These are phyloP conservation scores for Drosophila demipolita DNA, from an alignment of 2,888 invertebrate genomes.

Conservation along the genomic window DNA sequence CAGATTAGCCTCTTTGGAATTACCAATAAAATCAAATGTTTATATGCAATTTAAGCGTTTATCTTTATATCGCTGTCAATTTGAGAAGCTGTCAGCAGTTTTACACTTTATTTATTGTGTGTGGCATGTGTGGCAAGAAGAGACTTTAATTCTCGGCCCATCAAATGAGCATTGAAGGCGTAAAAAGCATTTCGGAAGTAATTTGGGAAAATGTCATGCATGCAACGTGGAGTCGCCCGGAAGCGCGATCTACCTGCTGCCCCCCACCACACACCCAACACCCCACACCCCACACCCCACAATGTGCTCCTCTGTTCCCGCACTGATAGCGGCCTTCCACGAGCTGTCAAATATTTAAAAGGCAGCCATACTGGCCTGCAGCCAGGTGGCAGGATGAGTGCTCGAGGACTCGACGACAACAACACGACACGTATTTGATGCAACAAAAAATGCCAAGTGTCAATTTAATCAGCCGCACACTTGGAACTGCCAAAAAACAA, in stretches of 20 bases:
- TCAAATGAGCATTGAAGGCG: slow-evolving; percentile 27
- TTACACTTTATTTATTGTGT: slow-evolving; percentile 18
- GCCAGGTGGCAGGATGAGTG: slow-evolving; percentile 13
- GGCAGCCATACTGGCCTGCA: slow-evolving; percentile 40
- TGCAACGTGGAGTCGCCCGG: slow-evolving; percentile 42
- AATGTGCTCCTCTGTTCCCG: neutral
- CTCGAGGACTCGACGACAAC: slow-evolving; percentile 15
- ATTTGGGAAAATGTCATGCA: slow-evolving; percentile 62
- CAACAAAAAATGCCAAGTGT: slow-evolving; percentile 80
- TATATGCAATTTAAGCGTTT: neutral
- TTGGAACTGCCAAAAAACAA: slow-evolving; percentile 43
- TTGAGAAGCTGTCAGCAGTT: neutral
- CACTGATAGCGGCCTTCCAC: slow-evolving; percentile 20
- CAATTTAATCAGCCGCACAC: slow-evolving; percentile 79
- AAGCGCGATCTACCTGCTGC: slow-evolving; percentile 4
- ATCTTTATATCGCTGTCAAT: slow-evolving; percentile 1
- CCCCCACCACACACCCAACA: neutral
- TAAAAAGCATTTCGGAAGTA: slow-evolving; percentile 63
- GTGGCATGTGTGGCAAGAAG: slow-evolving; percentile 3
- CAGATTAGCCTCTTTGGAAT: neutral
- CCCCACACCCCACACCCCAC: too few relatives aligned
- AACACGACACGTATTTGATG: slow-evolving; percentile 67
- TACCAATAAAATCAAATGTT: neutral
- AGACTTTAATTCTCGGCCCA: neutral
- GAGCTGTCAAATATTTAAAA: slow-evolving; percentile 68